Conservation (phyloP, 2,888 invertebrate genomes). For the Agrochola litura region DNA sequence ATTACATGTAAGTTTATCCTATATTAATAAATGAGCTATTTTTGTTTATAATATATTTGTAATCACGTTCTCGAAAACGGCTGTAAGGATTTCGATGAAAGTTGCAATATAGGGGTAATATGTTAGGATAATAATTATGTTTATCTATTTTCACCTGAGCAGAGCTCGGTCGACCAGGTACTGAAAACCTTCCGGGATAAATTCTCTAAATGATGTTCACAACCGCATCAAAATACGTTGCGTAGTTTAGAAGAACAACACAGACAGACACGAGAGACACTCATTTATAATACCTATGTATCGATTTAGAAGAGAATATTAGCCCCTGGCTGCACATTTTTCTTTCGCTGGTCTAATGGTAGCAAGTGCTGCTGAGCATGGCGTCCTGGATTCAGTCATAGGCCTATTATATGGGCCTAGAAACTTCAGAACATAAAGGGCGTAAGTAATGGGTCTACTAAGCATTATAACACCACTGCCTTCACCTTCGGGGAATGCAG, state of each 20-base stretch:
- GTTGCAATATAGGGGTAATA: too few relatives aligned
- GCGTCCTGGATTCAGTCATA: not conserved
- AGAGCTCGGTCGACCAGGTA: too few relatives aligned
- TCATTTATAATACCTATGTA: not conserved
- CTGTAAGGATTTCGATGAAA: too few relatives aligned
- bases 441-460: not conserved
- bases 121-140: too few relatives aligned
- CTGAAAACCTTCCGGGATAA: not conserved
- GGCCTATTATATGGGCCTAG: not conserved
- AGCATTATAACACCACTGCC: not conserved
- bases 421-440: not conserved
- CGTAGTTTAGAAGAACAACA: not conserved
- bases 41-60: too few relatives aligned
- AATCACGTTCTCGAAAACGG: too few relatives aligned
- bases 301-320: not conserved
- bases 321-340: not conserved
- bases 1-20: not conserved
- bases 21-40: too few relatives aligned
- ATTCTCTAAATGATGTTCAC: not conserved
- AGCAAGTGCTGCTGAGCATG: not conserved
- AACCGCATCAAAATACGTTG: not conserved
- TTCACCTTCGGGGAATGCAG: too few relatives aligned
- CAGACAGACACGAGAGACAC: not conserved
- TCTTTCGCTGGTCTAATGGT: not conserved
- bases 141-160: too few relatives aligned